Evolutionary conservation across 2,888 invertebrate species (phyloP).

Genomic region (Parnassius apollo): DNA sequence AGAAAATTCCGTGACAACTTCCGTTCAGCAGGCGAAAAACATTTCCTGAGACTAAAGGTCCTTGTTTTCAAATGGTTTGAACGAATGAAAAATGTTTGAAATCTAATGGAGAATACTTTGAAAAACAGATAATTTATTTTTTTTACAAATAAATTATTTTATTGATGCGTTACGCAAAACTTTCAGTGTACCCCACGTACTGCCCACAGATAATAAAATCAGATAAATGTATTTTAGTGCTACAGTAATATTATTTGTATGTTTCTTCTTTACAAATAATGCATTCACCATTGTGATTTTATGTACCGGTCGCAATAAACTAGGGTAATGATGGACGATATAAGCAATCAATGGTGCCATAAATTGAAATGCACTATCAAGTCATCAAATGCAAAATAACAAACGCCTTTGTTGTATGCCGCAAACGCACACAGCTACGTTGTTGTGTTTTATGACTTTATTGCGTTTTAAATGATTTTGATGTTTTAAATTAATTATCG

Average conservation of each 20-base stretch:
- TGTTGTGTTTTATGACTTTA: slow-evolving; percentile 51
- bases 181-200: too few relatives aligned
- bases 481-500: too few relatives aligned
- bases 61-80: too few relatives aligned
- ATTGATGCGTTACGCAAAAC: too few relatives aligned
- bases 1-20: too few relatives aligned
- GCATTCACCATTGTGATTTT: slow-evolving; percentile 27
- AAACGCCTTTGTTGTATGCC: slow-evolving; percentile 56
- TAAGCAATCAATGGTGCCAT: slow-evolving; percentile 64
- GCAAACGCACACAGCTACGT: slow-evolving; percentile 42
- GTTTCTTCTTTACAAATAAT: slow-evolving; percentile 23
- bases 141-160: not conserved
- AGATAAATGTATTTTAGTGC: slow-evolving; percentile 11
- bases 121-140: too few relatives aligned
- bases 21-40: too few relatives aligned
- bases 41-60: too few relatives aligned
- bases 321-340: slow-evolving; percentile 59
- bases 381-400: slow-evolving; percentile 64
- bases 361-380: slow-evolving; percentile 72
- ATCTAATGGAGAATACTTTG: too few relatives aligned
- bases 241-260: slow-evolving; percentile 14
- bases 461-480: slow-evolving; percentile 30
- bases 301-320: slow-evolving; percentile 43
- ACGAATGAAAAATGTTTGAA: too few relatives aligned
- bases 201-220: slow-evolving; percentile 18